phyloP scores from a whole-genome alignment of 2,888 invertebrate species.

The Gibbula magus region DNA sequence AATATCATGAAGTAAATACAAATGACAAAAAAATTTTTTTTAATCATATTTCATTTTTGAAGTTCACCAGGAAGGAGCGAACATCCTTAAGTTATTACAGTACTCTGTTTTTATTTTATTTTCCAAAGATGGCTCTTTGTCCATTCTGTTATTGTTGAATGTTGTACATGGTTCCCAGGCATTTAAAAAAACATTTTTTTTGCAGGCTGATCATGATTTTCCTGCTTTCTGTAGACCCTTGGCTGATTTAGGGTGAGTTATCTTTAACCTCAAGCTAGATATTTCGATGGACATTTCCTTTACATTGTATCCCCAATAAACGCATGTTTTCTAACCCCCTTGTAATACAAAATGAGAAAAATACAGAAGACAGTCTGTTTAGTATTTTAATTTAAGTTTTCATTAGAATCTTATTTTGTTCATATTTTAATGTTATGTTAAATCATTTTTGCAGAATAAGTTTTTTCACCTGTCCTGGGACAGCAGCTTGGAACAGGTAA shows the following conservation, averaged over 20 bases:
- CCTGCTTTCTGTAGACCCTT: constrained; percentile 74
- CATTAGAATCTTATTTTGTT: neutral
- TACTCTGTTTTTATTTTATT: no score
- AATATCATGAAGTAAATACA: no score
- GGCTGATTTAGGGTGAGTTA: constrained; percentile 68
- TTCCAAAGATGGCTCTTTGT: no score
- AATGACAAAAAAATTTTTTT: no score
- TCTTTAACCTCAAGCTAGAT: neutral
- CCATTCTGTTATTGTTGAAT: no score
- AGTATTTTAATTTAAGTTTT: neutral
- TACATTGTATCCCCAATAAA: no score
- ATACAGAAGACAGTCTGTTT: neutral
- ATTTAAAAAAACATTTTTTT: constrained; percentile 24
- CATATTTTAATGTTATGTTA: neutral
- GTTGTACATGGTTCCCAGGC: no score
- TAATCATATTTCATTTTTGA: no score
- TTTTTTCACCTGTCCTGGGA: constrained; percentile 79
- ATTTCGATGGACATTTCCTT: neutral
- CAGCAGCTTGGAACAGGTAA: constrained; percentile 80
- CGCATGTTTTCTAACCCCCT: neutral
- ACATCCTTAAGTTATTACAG: no score
- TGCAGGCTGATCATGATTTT: constrained; percentile 66
- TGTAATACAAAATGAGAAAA: no score
- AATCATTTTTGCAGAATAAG: constrained; percentile 66
- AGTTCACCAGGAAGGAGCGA: no score